Evolutionary conservation across 1,140 invertebrate genomes (phyloP).

Genomic region (Acyrthosiphon pisum): DNA sequence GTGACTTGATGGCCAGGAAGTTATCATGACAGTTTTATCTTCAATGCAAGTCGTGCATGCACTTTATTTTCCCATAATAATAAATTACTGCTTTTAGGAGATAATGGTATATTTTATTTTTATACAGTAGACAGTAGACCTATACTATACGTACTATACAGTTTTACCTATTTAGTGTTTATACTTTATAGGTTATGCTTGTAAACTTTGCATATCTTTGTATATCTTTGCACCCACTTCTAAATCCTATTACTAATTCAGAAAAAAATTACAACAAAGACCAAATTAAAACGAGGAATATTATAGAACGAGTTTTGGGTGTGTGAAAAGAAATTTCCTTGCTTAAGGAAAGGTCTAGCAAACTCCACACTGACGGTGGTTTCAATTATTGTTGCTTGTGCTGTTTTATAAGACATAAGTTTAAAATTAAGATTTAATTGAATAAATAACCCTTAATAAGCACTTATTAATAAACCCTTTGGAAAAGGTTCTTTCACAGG

Average conservation of each 20-base stretch:
- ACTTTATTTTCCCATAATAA: too few species aligned
- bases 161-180: too few species aligned
- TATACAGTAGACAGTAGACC: too few species aligned
- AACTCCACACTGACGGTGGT: not conserved
- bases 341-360: conserved; percentile 33
- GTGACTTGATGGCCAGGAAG: too few species aligned
- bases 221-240: conserved; percentile 57
- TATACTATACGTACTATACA: too few species aligned
- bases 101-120: too few species aligned
- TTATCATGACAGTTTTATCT: too few species aligned
- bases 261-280: conserved; percentile 50
- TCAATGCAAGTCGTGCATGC: too few species aligned
- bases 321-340: conserved; percentile 58
- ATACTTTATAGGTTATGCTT: conserved; percentile 30
- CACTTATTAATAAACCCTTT: too few species aligned
- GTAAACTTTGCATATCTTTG: conserved; percentile 50
- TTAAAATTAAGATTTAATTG: conserved; percentile 32
- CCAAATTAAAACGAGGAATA: conserved; percentile 50
- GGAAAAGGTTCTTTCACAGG: too few species aligned
- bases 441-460: too few species aligned
- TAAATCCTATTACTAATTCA: not conserved
- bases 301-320: conserved; percentile 55
- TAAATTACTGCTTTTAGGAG: too few species aligned
- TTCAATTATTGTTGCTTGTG: conserved; percentile 7
- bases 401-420: conserved; percentile 21